Base-by-base conservation (phyloP, 2,888 invertebrate species). In the Drosophila setosimentum region DNA sequence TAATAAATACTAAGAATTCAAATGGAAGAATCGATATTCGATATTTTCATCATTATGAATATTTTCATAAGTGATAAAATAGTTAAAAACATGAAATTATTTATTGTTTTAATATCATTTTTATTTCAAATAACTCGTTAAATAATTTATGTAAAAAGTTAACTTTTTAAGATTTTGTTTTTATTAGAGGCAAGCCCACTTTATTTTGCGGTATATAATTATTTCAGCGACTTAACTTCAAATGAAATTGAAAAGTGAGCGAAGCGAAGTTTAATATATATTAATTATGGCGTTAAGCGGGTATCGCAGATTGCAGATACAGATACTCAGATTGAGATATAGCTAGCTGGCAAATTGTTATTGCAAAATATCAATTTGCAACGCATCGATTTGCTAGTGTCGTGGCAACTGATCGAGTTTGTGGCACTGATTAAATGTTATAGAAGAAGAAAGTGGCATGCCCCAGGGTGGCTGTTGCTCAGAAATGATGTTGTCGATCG, bases 351-450 rank as follows among this genome's bases (percentile, higher is more conserved):
- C 59, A 66, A 73, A 66, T 66, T 79, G 76, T 74, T 76, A 78
- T 83, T 81, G 84, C 81, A 68, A 89, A 87, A 89, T 88, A 89
- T 84, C 78, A 83, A 87, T 86, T 82, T 75, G 63, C 59, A 48
- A 33, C 42, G 35, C 49, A 55, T 49, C 35, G 35, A n/a, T 29
- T 42, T 5, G 58, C 29, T 50, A 48, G 27, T 60, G 68, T 58
- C 42, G 62, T 78, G 24, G 58, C 68, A 48, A 32, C 49, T 59
- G 77, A 66, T 73, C 64, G 58, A 69, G 71, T 72, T 80, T 66
- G 58, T 35, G 64, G 54, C 77, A n/a, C 57, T 73, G 77, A 83
- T 87, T 78, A 78, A 71, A 59, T 57, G 74, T 72, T 70, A 73
- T 65, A 71, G 81, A 80, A 67, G 80, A 83, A 67, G 81, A 83